Evolutionary conservation across 2,797 vertebrate species (phyloP), one percentile per base, ranked within the genome.

Genomic region (Serranus cabrilla): DNA sequence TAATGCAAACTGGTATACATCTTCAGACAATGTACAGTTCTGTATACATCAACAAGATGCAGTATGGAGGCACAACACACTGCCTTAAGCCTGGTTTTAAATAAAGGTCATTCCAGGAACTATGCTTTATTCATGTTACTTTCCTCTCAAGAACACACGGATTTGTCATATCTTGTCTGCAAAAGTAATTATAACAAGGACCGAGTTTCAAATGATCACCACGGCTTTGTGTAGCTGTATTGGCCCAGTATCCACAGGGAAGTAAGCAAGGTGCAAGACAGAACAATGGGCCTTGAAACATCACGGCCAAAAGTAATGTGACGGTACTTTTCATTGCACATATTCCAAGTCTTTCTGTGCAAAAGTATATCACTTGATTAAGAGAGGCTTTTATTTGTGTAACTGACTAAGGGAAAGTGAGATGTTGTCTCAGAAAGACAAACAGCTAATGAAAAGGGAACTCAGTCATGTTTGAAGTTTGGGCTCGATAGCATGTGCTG

Each of bases 41-140:
- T 77, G 27, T 67, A 17, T 12, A 55, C n/a, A 16, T 11, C 20
- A 46, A 51, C 60, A 73, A 52, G 27, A 54, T 55, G 42, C 31
- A 27, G 17, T 12, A 60, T 49, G 27, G 60, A 67, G 46, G 73
- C 34, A 59, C 7, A 27, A 23, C 52, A 34, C 16, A n/a, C 11
- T 56, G 71, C 31, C 55, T 79, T 78, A 14, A 68, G 59, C 46
- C 79, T 90, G 71, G 74, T 74, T 83, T 83, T 56, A 71, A 86
- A 84, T 49, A 31, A 74, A 84, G 69, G 75, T 66, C 84, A 92
- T 92, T 92, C 87, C 84, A 89, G 77, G 67, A 85, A 74, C 39
- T 65, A 27, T 65, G 37, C 42, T 65, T 51, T 46, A 66, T 64
- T 63, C 2, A 5, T 61, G 16, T 81, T 54, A 71, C 34, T 73